Base-by-base conservation (phyloP, 1,140 invertebrate genomes). In the Pseudobourletiella spinata region DNA sequence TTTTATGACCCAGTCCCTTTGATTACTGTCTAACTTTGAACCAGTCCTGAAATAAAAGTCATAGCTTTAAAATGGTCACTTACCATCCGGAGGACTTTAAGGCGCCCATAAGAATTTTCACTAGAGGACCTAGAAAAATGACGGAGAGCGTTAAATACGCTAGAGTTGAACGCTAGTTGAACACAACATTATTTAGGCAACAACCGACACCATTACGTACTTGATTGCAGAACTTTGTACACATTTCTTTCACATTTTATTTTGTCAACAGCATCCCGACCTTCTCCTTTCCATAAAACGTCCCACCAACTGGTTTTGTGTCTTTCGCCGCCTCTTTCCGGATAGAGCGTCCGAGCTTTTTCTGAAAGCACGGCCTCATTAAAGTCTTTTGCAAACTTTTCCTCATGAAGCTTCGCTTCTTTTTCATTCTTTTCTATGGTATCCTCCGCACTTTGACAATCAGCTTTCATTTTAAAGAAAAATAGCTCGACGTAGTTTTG, bases 91-190 rank as follows among this genome's bases (percentile, higher is more conserved):
- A 85, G 66, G 82, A 82, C 72, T 86, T 88, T 25, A 95, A 74
- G n/a, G 90, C 90, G 61, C 80, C 82, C 76, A 90, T 79, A 86
- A 95, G 86, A 18, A 93, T 72, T 75, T 89, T 89, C 0, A 94
- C 84, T 30, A 92, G 73, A n/a, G 87, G 84, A 79, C 83, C 86
- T 88, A 68, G 61, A 79, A 78, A 71, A 69, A 24, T 39, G 8
- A 39, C n/a, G n/a, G 32, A 11, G 8, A 11, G 32, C n/a, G n/a
- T 39, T 39, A 39, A 8, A 39, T 39, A 39, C n/a, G 32, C n/a
- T n/a, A 39, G n/a, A 39, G 8, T 8, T n/a, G 32, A n/a, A 39
- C n/a, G n/a, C 32, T 39, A 11, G n/a, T 39, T n/a, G n/a, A 39
- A 39, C 32, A 39, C 8, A 39, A 39, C 28, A 57, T 28, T 59